phyloP scores from a whole-genome alignment of 2,113 vertebrate species.

The Rhinopomastus cyanomelas region DNA sequence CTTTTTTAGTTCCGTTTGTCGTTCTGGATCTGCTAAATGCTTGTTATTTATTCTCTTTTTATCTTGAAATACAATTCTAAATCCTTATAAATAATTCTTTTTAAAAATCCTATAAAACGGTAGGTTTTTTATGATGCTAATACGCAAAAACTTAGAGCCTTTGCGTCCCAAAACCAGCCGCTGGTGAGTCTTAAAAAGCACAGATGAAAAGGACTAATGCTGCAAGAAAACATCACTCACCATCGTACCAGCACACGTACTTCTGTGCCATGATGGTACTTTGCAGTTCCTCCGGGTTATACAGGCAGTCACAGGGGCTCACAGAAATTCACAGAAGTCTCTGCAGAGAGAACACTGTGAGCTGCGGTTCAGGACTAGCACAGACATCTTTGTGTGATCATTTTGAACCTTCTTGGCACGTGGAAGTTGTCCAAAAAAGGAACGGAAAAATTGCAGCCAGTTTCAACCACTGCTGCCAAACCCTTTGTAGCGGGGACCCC shows the following conservation, averaged over 20 bases:
- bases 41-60: background rate
- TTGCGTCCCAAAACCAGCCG: background rate
- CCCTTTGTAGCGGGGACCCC: background rate
- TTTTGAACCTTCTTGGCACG: background rate
- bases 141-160: background rate
- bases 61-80: background rate
- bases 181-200: background rate
- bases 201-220: background rate
- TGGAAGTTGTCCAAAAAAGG: background rate
- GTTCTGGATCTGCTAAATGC: background rate
- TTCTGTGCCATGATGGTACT: background rate
- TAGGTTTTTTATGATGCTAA: background rate
- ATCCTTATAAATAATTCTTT: background rate
- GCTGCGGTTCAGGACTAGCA: background rate
- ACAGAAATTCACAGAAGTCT: background rate
- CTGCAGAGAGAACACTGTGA: background rate
- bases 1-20: background rate
- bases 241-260: rapidly evolving
- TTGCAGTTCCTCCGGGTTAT: background rate
- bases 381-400: background rate
- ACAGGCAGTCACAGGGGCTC: background rate
- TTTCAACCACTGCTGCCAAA: background rate
- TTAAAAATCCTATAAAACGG: background rate
- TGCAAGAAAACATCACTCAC: background rate
- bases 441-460: background rate